Base-by-base conservation (phyloP, 2,888 invertebrate species). In the Griposia aprilina region DNA sequence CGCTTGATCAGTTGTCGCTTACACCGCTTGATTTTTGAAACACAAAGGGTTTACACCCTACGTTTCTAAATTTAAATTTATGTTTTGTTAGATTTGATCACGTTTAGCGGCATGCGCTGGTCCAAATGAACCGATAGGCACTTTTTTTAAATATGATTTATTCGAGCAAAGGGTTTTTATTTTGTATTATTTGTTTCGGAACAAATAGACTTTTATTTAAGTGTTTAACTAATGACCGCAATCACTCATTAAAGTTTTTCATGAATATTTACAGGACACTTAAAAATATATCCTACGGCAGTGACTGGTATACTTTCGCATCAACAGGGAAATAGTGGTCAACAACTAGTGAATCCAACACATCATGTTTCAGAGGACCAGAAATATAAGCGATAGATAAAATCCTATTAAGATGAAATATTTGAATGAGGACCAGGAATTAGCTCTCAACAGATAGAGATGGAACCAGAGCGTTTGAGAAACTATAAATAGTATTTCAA, bases 31-130 rank as follows among this genome's bases (percentile, higher is more conserved):
- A 93, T 90, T 90, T 91, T 92, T 91, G 78, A 92, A 91, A 92
- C 91, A 91, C 91, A 90, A 91, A 93, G 94, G 94, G 93, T 92
- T 91, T 90, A 88, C 87, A 89, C 88, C 92, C 94, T 93, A 92
- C 93, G 93, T 93, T 96, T 95, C 94, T 94, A 96, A 97, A 97
- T 96, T 95, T 93, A 97, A 78, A 97, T 97, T 97, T 97, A 97
- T 97, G 97, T 96, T 95, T 95, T 94, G 94, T 93, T 94, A 97
- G 97, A 97, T 97, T 92, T 94, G 96, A 97, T 97, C 96, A 94
- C 93, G 91, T 94, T 94, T 94, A 95, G 95, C 93, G 94, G 94
- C 93, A 93, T 93, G 93, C 94, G 93, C 94, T 93, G 90, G 91
- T 94, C 90, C 89, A 93, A 93, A 93, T 90, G 92, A 89, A 91